phyloP scores from a whole-genome alignment of 2,888 invertebrate genomes.

The Ochropleura leucogaster region DNA sequence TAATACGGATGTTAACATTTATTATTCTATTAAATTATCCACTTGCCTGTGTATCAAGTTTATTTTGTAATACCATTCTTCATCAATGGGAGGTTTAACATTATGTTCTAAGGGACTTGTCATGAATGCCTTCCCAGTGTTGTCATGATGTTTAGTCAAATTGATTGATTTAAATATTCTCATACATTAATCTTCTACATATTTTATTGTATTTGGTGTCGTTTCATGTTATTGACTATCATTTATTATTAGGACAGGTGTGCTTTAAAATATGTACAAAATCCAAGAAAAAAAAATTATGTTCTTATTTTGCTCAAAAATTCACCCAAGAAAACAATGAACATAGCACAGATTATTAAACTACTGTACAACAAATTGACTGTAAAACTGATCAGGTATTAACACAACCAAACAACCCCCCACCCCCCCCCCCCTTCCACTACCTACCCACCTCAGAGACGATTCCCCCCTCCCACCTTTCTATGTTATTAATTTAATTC shows the following conservation, averaged over 20 bases:
- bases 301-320: no score
- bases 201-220: background rate
- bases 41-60: slow-evolving; percentile 59
- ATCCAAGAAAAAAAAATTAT: no score
- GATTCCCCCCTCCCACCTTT: slow-evolving; percentile 30
- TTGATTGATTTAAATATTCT: slow-evolving; percentile 4
- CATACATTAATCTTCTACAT: background rate
- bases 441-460: background rate
- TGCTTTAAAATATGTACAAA: no score
- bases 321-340: background rate
- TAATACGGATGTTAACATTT: slow-evolving; percentile 89
- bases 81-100: slow-evolving; percentile 52
- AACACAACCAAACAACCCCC: slow-evolving; percentile 12
- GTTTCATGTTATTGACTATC: no score
- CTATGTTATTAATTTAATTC: slow-evolving; percentile 73
- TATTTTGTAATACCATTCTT: slow-evolving; percentile 55
- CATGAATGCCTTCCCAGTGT: background rate
- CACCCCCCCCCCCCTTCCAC: background rate
- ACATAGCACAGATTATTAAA: background rate
- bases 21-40: slow-evolving; percentile 84
- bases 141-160: background rate
- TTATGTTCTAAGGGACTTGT: slow-evolving; percentile 9
- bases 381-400: slow-evolving; percentile 22
- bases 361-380: slow-evolving; percentile 20
- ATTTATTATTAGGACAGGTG: no score